Evolutionary conservation across 2,888 invertebrate species (phyloP).

Genomic region (Oscheius sp.): DNA sequence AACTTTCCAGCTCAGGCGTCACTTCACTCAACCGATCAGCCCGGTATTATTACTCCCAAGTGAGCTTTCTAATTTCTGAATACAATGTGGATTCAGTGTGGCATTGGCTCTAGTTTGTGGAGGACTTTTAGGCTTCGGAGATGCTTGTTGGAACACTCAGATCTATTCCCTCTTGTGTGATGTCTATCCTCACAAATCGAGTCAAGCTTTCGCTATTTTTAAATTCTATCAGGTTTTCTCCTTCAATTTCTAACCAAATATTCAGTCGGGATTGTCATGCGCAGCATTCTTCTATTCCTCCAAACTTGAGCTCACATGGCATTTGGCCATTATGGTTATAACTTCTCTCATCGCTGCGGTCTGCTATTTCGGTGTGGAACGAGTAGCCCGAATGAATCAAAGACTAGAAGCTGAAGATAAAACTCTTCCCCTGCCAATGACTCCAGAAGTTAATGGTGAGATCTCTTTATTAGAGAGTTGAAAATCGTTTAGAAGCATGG

Average conservation of each 20-base stretch:
- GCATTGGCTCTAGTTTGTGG: constrained; percentile 86
- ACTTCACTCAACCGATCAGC: constrained; percentile 75
- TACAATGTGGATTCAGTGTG: constrained; percentile 71
- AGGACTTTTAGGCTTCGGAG: constrained; percentile 90
- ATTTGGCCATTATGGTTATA: constrained; percentile 71
- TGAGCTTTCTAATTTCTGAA: too few species aligned
- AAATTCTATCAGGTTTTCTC: constrained; percentile 84
- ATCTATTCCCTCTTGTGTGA: constrained; percentile 86
- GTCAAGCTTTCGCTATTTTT: constrained; percentile 95
- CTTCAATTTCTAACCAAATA: neutral
- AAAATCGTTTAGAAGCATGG: neutral
- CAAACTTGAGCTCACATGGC: constrained; percentile 71
- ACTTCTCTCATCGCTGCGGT: constrained; percentile 51
- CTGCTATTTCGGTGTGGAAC: constrained; percentile 38
- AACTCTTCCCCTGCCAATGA: neutral
- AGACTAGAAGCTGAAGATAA: neutral
- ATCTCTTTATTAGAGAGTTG: neutral
- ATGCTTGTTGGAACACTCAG: constrained; percentile 93
- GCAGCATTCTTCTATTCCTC: constrained; percentile 72
- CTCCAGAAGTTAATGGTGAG: neutral
- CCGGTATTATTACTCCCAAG: constrained; percentile 72
- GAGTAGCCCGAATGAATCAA: neutral
- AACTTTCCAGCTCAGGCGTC: constrained; percentile 77
- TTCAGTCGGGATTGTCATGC: constrained; percentile 72
- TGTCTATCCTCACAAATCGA: constrained; percentile 82